Percentiles rank a stretch among this genome's conserved stretches.
Evolutionary conservation across 2,888 invertebrate genomes (phyloP).

Genomic region (Sturmia bella): DNA sequence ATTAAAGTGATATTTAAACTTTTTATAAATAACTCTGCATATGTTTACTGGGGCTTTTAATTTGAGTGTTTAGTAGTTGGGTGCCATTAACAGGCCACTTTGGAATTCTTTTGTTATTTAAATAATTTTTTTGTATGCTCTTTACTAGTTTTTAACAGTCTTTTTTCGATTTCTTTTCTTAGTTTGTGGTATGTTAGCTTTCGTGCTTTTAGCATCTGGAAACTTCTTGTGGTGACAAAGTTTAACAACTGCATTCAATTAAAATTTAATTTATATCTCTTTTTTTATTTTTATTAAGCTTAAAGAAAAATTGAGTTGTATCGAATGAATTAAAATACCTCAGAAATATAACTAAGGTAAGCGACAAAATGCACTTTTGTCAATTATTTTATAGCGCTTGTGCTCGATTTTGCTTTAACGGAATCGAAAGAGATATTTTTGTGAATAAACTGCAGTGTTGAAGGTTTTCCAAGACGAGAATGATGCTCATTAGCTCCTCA

Average conservation of each 20-base stretch:
- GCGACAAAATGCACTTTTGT: too few relatives aligned
- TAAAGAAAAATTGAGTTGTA: background rate
- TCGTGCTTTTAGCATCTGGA: background rate
- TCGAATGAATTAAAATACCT: too few relatives aligned
- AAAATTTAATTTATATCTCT: constrained; percentile 35
- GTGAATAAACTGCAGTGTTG: too few relatives aligned
- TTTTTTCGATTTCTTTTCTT: constrained; percentile 4
- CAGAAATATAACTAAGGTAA: too few relatives aligned
- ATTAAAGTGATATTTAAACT: too few relatives aligned
- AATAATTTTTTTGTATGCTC: constrained; percentile 25
- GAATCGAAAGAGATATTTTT: too few relatives aligned
- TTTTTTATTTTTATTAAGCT: background rate
- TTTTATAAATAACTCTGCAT: too few relatives aligned
- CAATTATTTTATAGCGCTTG: too few relatives aligned
- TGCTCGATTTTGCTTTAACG: too few relatives aligned
- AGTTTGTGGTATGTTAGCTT: constrained; percentile 23
- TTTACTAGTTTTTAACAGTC: constrained; percentile 1
- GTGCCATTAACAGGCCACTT: constrained; percentile 41
- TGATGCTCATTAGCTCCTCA: too few relatives aligned
- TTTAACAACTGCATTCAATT: constrained; percentile 60
- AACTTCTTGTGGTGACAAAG: constrained; percentile 46
- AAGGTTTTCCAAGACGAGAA: too few relatives aligned
- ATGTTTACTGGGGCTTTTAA: background rate
- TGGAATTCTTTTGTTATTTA: constrained; percentile 45
- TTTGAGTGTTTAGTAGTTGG: background rate